phyloP scores from a whole-genome alignment of 2,797 vertebrate genomes.

The Schizopygopsis pylzovi region DNA sequence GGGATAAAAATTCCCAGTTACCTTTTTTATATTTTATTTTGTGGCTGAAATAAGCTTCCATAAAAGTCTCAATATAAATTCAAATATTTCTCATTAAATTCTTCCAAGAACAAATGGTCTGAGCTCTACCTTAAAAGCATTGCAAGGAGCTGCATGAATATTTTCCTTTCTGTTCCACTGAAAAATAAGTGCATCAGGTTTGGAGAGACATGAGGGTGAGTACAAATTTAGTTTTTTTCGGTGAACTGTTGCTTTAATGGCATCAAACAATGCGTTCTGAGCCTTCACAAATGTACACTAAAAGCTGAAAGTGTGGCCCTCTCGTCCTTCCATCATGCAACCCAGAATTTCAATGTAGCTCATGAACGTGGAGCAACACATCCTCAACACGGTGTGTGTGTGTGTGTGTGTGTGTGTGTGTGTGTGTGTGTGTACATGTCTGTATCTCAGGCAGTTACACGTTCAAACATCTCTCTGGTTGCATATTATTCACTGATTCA shows the following conservation, averaged over 20 bases:
- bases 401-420: neutral
- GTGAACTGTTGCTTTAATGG: neutral
- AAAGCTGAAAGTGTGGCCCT: neutral
- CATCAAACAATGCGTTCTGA: conserved; percentile 16
- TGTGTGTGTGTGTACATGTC: neutral
- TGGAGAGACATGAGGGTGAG: neutral
- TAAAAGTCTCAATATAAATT: neutral
- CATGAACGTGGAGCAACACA: neutral
- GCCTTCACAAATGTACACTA: neutral
- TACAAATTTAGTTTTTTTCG: neutral
- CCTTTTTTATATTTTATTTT: neutral
- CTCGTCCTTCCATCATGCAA: neutral
- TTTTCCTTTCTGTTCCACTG: neutral
- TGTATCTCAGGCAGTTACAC: conserved; percentile 13
- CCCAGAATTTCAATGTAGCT: neutral
- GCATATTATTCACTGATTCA: neutral
- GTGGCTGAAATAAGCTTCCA: neutral
- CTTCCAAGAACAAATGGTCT: neutral
- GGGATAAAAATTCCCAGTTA: neutral
- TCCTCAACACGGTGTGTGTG: neutral
- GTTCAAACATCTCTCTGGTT: neutral
- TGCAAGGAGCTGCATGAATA: neutral
- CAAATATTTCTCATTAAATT: neutral
- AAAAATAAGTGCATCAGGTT: conserved; percentile 3
- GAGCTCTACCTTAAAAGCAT: neutral